Base-by-base conservation (phyloP, 2,888 invertebrate genomes). In the Morpho deidamia region DNA sequence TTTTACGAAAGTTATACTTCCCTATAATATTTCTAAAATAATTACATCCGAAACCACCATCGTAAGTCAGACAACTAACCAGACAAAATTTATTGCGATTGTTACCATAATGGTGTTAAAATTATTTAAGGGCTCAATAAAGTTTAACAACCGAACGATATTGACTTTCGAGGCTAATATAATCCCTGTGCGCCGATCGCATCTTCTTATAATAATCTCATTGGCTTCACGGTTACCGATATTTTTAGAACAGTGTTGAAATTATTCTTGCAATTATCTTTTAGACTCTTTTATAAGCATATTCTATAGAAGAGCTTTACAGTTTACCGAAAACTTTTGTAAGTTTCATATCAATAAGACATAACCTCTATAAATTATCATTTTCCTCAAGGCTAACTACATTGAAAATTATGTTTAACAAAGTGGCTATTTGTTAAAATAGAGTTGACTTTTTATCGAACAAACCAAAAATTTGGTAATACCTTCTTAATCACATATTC, bases 91-190 rank as follows among this genome's bases (percentile, higher is more conserved):
- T 58, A 58, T 50, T 45, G 52, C 78, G 78, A 73, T 78, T 77
- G 77, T 81, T 78, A 79, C 76, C 75, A 75, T 76, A 78, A 80
- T 72, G 76, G 75, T 68, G 78, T 75, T 79, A 76, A 81, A 81
- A 82, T 83, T 79, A 86, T 84, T 82, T 82, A 83, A 77, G 73
- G 69, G 68, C 68, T 71, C 72, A 61, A 80, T 86, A 81, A 87
- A 85, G 71, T 82, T 83, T 82, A 81, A 86, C 70, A 78, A 71
- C 78, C 72, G 65, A 38, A 60, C 72, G 72, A 73, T 79, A 81
- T 78, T 81, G 81, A 80, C 76, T 76, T 73, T 62, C 69, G 68
- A 74, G 78, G 78, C 76, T 83, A 81, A 83, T 78, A 76, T 75
- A 72, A 78, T 78, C 73, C 70, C 63, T 70, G 63, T 60, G 70